Base-by-base conservation (phyloP, 1,140 invertebrate species). In the Penaeus indicus region DNA sequence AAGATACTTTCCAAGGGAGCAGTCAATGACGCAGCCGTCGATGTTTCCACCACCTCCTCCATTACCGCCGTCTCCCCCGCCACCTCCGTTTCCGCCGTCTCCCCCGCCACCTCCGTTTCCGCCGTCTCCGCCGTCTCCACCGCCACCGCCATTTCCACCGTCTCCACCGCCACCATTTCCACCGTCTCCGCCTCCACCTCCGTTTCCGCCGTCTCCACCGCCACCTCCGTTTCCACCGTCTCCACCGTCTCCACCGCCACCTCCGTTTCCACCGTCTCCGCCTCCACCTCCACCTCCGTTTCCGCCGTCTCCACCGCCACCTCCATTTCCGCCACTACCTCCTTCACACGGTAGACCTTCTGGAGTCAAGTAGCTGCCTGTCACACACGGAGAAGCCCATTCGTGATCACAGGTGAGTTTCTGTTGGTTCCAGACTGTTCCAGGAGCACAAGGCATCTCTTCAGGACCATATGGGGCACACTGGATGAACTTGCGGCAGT, bases 401-500 rank as follows among this genome's bases (percentile, higher is more conserved):
- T 19, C 54, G 25, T 83, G 27, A 61, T 83, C 27, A 61, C 54
- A 47, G 21, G 54, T 83, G 16, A 83, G 27, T 61, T 54, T 38
- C 21, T 61, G 21, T 54, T 83, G 54, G 25, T 83, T 22, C 54
- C 54, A 83, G 42, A 27, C 25, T 4, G 77, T 79, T n/a, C 77
- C 77, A 19, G 82, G 19, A 5, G 47, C 54, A 27, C 82, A 84
- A 7, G 82, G 82, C 82, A 84, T 84, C n/a, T 88, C 86, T 47
- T 82, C 32, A 7, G 86, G 86, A 32, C 86, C 86, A 47, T 88
- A 88, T 2, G 86, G 86, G 16, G 86, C 79, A 42, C 86, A 88
- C 63, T 88, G 86, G 79, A 88, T 88, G 63, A 88, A 88, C 79
- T 81, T 88, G 63, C 64, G 80, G 79, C 86, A 88, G 86, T 88